phyloP scores from a whole-genome alignment of 2,113 vertebrate genomes.

The Mola mola region DNA sequence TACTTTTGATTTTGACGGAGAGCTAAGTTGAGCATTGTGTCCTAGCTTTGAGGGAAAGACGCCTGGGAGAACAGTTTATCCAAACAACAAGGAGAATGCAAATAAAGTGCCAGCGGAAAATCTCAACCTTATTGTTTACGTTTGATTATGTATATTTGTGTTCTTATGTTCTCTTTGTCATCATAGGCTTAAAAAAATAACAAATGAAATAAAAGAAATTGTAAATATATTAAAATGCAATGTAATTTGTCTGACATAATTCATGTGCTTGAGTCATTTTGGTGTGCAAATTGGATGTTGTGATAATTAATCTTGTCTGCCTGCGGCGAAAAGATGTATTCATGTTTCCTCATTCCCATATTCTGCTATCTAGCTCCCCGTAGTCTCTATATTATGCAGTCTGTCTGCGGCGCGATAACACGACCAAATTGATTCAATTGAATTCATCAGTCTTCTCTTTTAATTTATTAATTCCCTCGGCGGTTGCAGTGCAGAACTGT shows the following conservation, averaged over 20 bases:
- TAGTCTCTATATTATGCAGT: no score
- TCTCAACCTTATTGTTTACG: not conserved
- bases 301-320: conserved; percentile 22
- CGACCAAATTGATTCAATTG: not conserved
- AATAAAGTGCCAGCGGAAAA: conserved; percentile 18
- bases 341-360: not conserved
- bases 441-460: not conserved
- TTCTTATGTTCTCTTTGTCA: no score
- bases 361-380: not conserved
- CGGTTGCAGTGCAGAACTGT: not conserved
- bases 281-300: conserved; percentile 1
- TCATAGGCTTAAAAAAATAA: no score
- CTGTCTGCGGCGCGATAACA: conserved; percentile 7
- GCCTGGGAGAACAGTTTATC: conserved; percentile 28
- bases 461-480: not conserved
- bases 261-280: not conserved
- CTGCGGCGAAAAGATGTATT: conserved; percentile 1
- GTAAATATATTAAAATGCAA: no score
- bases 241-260: not conserved
- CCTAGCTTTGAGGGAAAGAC: conserved; percentile 54
- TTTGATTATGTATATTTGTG: no score
- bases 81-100: conserved; percentile 12
- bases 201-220: no score
- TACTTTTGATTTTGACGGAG: no score
- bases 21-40: no score